These are phyloP conservation scores for Aspidoscelis tigris DNA, from an alignment of 2,113 vertebrate species.

Conservation along the genomic window DNA sequence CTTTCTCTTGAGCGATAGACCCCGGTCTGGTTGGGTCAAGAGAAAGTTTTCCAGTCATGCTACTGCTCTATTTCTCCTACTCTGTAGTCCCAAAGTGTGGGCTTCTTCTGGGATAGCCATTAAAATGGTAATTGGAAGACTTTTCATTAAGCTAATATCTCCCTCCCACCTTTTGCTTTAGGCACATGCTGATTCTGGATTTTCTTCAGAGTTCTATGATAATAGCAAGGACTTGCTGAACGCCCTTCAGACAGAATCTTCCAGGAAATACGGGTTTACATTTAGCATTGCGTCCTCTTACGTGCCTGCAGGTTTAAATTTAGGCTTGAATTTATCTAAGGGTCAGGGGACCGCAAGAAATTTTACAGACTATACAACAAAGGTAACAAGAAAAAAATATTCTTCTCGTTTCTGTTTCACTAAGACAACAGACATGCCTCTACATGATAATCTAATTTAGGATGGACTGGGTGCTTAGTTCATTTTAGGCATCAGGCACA, in stretches of 20 bases:
- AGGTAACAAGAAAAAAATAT: slow-evolving; percentile 71
- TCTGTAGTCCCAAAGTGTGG: no score
- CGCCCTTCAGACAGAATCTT: slow-evolving; percentile 64
- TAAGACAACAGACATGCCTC: background rate
- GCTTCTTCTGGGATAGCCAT: background rate
- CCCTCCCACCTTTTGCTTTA: slow-evolving; percentile 60
- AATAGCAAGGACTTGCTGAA: slow-evolving; percentile 77
- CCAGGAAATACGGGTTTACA: slow-evolving; percentile 31
- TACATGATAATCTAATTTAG: no score
- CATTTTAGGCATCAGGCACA: no score
- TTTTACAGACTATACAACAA: slow-evolving; percentile 72
- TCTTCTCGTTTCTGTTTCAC: background rate
- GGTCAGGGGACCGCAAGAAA: slow-evolving; percentile 71
- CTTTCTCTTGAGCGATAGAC: no score
- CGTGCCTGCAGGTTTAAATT: fast-evolving
- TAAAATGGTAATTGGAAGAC: background rate
- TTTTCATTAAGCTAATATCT: background rate
- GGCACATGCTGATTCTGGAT: slow-evolving; percentile 85
- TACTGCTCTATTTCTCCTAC: no score
- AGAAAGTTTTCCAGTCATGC: no score
- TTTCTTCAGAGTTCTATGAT: slow-evolving; percentile 76
- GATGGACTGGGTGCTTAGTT: no score
- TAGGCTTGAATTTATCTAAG: slow-evolving; percentile 42
- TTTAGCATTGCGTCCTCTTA: slow-evolving; percentile 27
- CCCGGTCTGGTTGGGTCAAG: no score